Conservation (phyloP, 2,888 invertebrate species). For the Pachydiplax longipennis region DNA sequence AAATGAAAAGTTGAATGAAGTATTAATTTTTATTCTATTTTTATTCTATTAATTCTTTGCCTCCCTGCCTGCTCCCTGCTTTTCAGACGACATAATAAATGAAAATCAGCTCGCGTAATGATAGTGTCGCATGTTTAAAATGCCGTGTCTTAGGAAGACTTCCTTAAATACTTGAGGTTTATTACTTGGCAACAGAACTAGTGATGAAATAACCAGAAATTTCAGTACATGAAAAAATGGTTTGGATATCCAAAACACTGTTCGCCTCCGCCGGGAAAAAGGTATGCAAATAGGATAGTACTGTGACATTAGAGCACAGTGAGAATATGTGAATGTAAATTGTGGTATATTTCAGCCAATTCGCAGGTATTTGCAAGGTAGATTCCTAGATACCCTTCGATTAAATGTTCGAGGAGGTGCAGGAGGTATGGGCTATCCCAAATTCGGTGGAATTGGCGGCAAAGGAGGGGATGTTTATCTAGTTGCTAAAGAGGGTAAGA, state of each 20-base stretch:
- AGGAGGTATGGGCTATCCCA: constrained; percentile 80
- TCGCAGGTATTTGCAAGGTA: constrained; percentile 62
- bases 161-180: background rate
- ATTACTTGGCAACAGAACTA: background rate
- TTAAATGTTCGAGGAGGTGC: constrained; percentile 82
- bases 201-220: no score
- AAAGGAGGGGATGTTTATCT: constrained; percentile 87
- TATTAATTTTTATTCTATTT: no score
- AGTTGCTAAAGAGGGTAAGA: constrained; percentile 53
- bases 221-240: background rate
- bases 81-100: no score
- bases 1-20: no score
- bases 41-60: no score
- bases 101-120: no score
- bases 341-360: constrained; percentile 55
- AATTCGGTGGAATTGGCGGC: constrained; percentile 90
- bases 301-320: constrained; percentile 52
- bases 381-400: constrained; percentile 82
- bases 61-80: no score
- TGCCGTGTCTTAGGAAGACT: no score
- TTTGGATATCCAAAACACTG: background rate
- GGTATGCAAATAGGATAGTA: background rate
- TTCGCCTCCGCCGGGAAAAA: background rate
- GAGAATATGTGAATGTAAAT: background rate
- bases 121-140: no score